Percentiles rank a stretch among this genome's conserved stretches.
phyloP scores from a whole-genome alignment of 2,797 vertebrate species.

The Sitta carolinensis region DNA sequence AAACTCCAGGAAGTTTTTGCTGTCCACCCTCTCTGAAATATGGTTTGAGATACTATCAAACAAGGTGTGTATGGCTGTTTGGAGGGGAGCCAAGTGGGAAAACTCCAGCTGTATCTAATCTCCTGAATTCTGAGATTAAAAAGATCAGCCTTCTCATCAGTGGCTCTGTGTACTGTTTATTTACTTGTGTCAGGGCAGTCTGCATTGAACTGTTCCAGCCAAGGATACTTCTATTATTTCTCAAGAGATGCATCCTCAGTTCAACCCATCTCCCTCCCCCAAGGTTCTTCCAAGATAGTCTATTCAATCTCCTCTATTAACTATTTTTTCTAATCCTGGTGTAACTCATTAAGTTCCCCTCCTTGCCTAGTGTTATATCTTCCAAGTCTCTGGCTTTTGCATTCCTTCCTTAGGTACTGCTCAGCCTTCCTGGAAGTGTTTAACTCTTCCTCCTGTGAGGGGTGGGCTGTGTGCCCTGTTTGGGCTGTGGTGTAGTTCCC shows the following conservation, averaged over 20 bases:
- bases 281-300: not conserved
- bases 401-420: not conserved
- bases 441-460: not conserved
- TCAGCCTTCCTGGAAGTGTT: not conserved
- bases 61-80: not conserved
- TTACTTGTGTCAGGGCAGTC: not conserved
- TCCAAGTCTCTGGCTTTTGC: not conserved
- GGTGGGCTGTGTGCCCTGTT: not conserved
- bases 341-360: not conserved
- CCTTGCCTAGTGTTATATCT: not conserved
- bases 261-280: not conserved
- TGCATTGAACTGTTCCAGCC: not conserved
- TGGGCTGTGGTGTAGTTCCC: not conserved
- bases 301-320: not conserved
- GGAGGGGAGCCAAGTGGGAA: not conserved
- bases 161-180: not conserved
- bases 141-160: not conserved
- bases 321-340: not conserved
- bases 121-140: not conserved
- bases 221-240: not conserved
- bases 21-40: conserved; percentile 6
- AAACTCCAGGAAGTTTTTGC: conserved; percentile 24
- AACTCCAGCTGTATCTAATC: not conserved
- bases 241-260: not conserved
- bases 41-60: not conserved